Percentiles rank a stretch among this genome's conserved stretches.
Evolutionary conservation across 2,113 vertebrate genomes (phyloP).

Genomic region (Spermophilus dauricus): DNA sequence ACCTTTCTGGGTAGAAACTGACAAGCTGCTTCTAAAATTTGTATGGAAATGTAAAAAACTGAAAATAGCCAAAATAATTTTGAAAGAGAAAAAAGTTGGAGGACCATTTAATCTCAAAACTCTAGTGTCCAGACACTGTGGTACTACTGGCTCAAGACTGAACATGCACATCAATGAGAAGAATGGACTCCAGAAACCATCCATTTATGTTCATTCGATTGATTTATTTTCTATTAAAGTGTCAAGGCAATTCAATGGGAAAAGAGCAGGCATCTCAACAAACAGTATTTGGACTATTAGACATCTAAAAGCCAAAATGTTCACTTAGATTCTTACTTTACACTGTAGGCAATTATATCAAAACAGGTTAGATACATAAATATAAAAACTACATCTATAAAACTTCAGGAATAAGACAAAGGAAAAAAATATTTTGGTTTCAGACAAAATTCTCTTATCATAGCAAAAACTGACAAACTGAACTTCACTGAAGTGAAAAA

Average conservation of each 20-base stretch:
- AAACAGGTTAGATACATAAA: not conserved
- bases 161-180: not conserved
- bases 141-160: not conserved
- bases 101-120: constrained; percentile 4
- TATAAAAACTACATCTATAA: constrained; percentile 39
- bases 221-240: not conserved
- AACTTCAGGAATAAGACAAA: constrained; percentile 5
- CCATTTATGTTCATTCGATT: not conserved
- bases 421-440: not conserved
- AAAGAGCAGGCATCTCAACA: constrained; percentile 22
- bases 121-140: not conserved
- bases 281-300: not conserved
- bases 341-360: not conserved
- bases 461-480: not conserved
- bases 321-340: not conserved
- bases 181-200: not conserved
- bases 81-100: constrained; percentile 33
- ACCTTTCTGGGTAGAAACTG: not conserved
- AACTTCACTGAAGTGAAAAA: constrained; percentile 26
- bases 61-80: constrained; percentile 47
- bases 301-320: not conserved
- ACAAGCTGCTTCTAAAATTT: constrained; percentile 26
- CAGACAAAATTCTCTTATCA: not conserved
- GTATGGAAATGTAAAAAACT: not conserved
- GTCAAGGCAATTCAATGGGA: constrained; percentile 6